phyloP scores from a whole-genome alignment of 1,140 invertebrate species.

The Mercenaria mercenaria region DNA sequence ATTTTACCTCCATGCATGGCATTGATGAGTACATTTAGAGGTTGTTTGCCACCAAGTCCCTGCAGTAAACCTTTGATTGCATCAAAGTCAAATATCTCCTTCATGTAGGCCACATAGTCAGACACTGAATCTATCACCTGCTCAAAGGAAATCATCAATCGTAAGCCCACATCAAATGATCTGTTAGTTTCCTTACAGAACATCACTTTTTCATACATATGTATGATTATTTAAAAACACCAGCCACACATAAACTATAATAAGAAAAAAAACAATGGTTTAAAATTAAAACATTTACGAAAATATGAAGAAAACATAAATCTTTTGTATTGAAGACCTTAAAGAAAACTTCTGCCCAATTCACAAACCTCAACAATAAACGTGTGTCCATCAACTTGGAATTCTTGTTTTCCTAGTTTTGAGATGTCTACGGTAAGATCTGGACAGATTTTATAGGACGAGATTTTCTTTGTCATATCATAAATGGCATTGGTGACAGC shows the following conservation, averaged over 20 bases:
- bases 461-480: slow-evolving; percentile 92
- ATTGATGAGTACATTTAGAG: slow-evolving; percentile 96
- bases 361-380: slow-evolving; percentile 93
- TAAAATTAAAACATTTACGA: too few species aligned
- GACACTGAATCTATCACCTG: slow-evolving; percentile 95
- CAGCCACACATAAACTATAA: too few species aligned
- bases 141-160: too few species aligned
- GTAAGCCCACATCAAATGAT: background rate
- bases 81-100: slow-evolving; percentile 98
- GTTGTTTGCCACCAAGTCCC: slow-evolving; percentile 89
- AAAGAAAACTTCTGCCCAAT: too few species aligned
- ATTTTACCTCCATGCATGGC: slow-evolving; percentile 96
- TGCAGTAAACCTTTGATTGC: slow-evolving; percentile 92
- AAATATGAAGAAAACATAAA: too few species aligned
- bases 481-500: slow-evolving; percentile 96
- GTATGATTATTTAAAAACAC: too few species aligned
- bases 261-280: too few species aligned
- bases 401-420: slow-evolving; percentile 89
- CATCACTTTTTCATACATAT: too few species aligned
- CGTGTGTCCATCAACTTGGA: slow-evolving; percentile 88
- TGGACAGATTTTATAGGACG: slow-evolving; percentile 92
- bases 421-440: slow-evolving; percentile 92
- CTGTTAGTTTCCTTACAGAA: too few species aligned
- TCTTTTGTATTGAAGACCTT: too few species aligned
- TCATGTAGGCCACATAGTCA: slow-evolving; percentile 97